Percentiles rank a stretch among this genome's conserved stretches.
phyloP scores from a whole-genome alignment of 2,797 vertebrate species.

The Borostomias antarcticus region DNA sequence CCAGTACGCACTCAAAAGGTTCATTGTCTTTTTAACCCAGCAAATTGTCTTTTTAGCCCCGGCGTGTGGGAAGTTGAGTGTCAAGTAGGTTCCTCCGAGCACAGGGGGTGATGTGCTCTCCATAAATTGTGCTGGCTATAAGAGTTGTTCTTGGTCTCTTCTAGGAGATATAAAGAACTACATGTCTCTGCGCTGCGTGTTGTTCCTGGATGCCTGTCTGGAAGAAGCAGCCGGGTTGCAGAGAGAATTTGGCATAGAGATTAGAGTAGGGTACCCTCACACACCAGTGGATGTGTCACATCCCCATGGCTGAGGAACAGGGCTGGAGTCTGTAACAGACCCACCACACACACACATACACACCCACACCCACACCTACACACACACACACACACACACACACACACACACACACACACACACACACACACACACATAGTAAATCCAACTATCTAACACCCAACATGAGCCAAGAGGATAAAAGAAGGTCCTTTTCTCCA shows the following conservation, averaged over 20 bases:
- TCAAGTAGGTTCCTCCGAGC: constrained; percentile 23
- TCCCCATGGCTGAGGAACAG: constrained; percentile 29
- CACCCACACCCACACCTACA: constrained; percentile 6
- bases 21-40: constrained; percentile 50
- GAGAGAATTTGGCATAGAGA: constrained; percentile 22
- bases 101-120: background rate
- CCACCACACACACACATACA: constrained; percentile 15
- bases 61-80: background rate
- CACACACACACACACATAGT: constrained; percentile 27
- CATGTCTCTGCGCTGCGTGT: constrained; percentile 37
- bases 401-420: constrained; percentile 11
- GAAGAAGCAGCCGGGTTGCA: constrained; percentile 33
- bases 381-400: constrained; percentile 1
- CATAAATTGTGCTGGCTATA: constrained; percentile 44
- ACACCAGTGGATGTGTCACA: constrained; percentile 37
- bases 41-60: constrained; percentile 1
- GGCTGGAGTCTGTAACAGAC: constrained; percentile 20
- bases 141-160: constrained; percentile 47
- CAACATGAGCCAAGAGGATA: constrained; percentile 51
- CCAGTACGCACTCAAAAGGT: constrained; percentile 26
- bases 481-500: constrained; percentile 53
- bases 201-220: constrained; percentile 39
- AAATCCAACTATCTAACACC: constrained; percentile 48
- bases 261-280: constrained; percentile 6
- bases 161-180: constrained; percentile 46